These are phyloP conservation scores for Ephydatia muelleri DNA, from an alignment of 37 sponge, comb jelly and placozoan genomes.

Conservation along the genomic window DNA sequence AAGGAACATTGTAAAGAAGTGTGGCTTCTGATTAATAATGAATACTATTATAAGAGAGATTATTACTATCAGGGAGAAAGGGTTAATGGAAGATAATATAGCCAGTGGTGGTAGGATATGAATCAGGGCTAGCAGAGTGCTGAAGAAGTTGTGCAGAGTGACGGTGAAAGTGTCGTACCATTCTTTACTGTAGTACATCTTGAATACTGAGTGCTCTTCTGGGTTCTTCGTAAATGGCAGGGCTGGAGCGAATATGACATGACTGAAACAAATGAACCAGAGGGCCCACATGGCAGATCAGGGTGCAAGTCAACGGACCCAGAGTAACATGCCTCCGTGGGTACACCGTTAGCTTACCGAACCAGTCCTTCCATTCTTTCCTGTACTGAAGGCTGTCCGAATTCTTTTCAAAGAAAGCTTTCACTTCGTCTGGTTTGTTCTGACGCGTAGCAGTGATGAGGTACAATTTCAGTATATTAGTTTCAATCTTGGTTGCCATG, in stretches of 20 bases:
- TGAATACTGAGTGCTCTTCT: slow-evolving; percentile 81
- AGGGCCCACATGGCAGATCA: no score
- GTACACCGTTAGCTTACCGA: slow-evolving; percentile 56
- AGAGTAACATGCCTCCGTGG: not conserved
- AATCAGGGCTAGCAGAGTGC: slow-evolving; percentile 78
- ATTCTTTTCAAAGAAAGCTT: slow-evolving; percentile 82
- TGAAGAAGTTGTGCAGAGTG: slow-evolving; percentile 92
- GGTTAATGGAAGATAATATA: not conserved
- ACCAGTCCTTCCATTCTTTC: slow-evolving; percentile 97
- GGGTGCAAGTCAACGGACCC: not conserved
- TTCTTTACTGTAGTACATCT: slow-evolving; percentile 81
- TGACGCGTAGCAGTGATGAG: slow-evolving; percentile 68
- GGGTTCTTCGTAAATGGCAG: slow-evolving; percentile 82
- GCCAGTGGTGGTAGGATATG: slow-evolving; percentile 58
- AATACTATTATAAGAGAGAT: no score
- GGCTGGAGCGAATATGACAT: slow-evolving; percentile 28
- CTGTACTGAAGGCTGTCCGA: slow-evolving; percentile 52
- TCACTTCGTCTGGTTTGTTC: slow-evolving; percentile 69
- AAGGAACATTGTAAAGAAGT: slow-evolving; percentile 22
- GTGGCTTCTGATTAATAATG: no score
- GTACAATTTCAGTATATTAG: slow-evolving; percentile 60
- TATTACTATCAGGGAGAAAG: no score
- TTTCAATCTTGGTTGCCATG: slow-evolving; percentile 78
- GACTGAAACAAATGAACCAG: not conserved
- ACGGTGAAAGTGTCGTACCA: slow-evolving; percentile 78